phyloP scores from a whole-genome alignment of 2,113 vertebrate genomes.

The Oreotrochilus melanogaster region DNA sequence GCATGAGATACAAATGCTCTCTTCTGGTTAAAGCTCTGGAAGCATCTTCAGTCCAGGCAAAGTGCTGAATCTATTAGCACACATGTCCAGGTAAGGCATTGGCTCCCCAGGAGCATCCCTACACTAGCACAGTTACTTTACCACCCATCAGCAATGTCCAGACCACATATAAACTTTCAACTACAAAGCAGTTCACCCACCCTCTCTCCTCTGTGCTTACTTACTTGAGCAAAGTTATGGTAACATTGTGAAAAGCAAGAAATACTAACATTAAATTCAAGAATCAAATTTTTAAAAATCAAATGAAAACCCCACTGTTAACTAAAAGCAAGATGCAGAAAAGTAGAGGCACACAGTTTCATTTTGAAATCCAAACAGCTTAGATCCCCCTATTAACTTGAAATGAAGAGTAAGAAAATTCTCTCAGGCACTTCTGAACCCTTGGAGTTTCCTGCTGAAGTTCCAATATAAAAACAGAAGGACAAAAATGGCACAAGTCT shows the following conservation, averaged over 20 bases:
- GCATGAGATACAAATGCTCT: background rate
- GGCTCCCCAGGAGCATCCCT: background rate
- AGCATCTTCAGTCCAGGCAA: background rate
- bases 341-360: background rate
- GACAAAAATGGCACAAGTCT: conserved; percentile 7
- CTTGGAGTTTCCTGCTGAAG: conserved; percentile 35
- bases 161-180: background rate
- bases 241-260: conserved; percentile 5
- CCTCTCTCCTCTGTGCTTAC: background rate
- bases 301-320: background rate
- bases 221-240: background rate
- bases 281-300: background rate
- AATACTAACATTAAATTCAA: background rate
- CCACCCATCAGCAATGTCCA: background rate
- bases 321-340: background rate
- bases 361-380: background rate
- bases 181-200: background rate
- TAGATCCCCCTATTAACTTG: background rate
- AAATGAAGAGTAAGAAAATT: conserved; percentile 17
- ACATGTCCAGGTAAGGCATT: background rate
- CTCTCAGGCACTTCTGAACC: conserved; percentile 33
- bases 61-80: background rate
- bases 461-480: conserved; percentile 23
- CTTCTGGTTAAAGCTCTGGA: background rate
- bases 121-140: conserved; percentile 5